phyloP scores from a whole-genome alignment of 2,888 invertebrate species.

The Lymantria dispar region DNA sequence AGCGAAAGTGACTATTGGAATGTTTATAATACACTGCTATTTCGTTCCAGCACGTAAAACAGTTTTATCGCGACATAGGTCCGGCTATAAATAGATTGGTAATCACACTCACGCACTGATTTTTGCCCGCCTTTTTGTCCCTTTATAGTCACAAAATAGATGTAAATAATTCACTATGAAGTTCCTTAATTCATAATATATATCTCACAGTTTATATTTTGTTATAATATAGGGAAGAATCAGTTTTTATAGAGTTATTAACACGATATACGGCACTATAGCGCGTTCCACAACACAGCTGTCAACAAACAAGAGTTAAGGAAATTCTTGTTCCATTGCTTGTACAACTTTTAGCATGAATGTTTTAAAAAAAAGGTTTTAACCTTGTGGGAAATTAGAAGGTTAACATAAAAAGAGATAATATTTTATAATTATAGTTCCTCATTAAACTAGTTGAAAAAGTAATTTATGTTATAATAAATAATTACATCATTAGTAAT shows the following conservation, averaged over 20 bases:
- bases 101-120: slow-evolving; percentile 71
- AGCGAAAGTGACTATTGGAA: slow-evolving; percentile 34
- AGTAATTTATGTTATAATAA: too few relatives aligned
- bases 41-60: slow-evolving; percentile 40
- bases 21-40: slow-evolving; percentile 29
- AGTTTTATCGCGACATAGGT: slow-evolving; percentile 56
- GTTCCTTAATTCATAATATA: slow-evolving; percentile 43
- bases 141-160: slow-evolving; percentile 47
- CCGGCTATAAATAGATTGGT: slow-evolving; percentile 71
- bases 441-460: too few relatives aligned
- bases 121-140: slow-evolving; percentile 70
- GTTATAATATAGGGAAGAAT: slow-evolving; percentile 39
- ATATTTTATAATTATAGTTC: too few relatives aligned
- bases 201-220: slow-evolving; percentile 40
- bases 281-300: slow-evolving; percentile 63
- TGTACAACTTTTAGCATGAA: slow-evolving; percentile 2
- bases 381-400: too few relatives aligned
- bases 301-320: slow-evolving; percentile 62
- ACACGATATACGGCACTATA: slow-evolving; percentile 58
- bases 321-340: slow-evolving; percentile 24
- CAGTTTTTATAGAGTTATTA: slow-evolving; percentile 47
- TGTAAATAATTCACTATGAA: slow-evolving; percentile 32
- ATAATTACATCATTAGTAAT: too few relatives aligned
- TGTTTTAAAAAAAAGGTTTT: neutral
- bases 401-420: too few relatives aligned